phyloP scores from a whole-genome alignment of 1,140 invertebrate genomes.

The Hestina assimilis region DNA sequence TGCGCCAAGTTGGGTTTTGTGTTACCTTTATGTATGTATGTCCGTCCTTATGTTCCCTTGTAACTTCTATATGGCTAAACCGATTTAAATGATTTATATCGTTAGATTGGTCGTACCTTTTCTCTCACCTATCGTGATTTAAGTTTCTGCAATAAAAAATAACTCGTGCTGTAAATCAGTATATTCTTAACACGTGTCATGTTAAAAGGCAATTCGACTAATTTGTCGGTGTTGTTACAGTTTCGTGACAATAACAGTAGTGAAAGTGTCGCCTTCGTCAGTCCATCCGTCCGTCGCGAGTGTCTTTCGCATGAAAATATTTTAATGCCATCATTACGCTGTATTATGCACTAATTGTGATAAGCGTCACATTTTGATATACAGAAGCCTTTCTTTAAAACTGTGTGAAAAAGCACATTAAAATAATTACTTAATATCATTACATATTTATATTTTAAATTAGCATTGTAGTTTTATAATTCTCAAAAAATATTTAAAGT shows the following conservation, averaged over 20 bases:
- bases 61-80: too few species aligned
- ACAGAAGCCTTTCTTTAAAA: background rate
- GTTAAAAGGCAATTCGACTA: slow-evolving; percentile 20
- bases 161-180: background rate
- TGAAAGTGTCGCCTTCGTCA: slow-evolving; percentile 58
- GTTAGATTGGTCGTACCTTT: too few species aligned
- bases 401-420: background rate
- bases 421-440: background rate
- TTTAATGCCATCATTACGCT: slow-evolving; percentile 51
- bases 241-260: slow-evolving; percentile 57
- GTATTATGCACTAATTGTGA: slow-evolving; percentile 50
- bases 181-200: slow-evolving; percentile 3
- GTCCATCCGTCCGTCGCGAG: slow-evolving; percentile 39
- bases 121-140: too few species aligned
- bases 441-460: background rate
- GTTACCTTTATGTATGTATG: too few species aligned
- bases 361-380: slow-evolving; percentile 9
- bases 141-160: too few species aligned
- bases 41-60: too few species aligned
- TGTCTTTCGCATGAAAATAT: slow-evolving; percentile 60
- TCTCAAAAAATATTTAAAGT: too few species aligned
- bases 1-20: too few species aligned
- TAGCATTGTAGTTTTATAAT: too few species aligned
- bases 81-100: too few species aligned
- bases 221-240: slow-evolving; percentile 21